Base-by-base conservation (phyloP, 2,888 invertebrate species). In the Synanthedon andrenaeformis region DNA sequence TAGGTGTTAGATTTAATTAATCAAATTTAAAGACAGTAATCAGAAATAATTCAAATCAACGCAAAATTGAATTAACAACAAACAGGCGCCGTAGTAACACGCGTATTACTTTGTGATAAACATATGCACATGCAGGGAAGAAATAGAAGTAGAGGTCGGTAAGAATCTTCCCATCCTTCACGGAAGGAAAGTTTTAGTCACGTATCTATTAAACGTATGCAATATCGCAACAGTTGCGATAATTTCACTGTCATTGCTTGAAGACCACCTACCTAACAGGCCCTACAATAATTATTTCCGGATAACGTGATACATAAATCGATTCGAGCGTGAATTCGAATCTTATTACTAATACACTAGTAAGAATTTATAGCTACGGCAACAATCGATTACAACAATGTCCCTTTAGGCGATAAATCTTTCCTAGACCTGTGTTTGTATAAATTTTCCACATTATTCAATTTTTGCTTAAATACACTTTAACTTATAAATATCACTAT, bases 231-330 rank as follows among this genome's bases (percentile, higher is more conserved):
- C 66, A 63, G 60, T 65, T 63, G 62, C 72, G 72, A 74, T 74
- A 74, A 74, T 74, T 70, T 70, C 64, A 63, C 69, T 73, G 72
- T 74, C 74, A 66, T 71, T 71, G 61, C 62, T 45, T 66, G 68
- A 67, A 65, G 62, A 69, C 64, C 63, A 62, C 59, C 58, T 45
- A 62, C 59, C 58, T 45, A 45, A 54, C 53, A 45, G n/a, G 53
- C 51, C 17, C 49, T 49, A 11, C 48, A 63, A 67, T 79, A 75
- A 78, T 74, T 71, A 71, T 78, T 79, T 78, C 79, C 76, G 68
- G 67, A 64, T 53, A 57, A 71, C 74, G 69, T 74, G 75, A 74
- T 69, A 67, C 71, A 78, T 79, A 77, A 81, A 79, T 78, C 73
- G 72, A 74, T 71, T 67, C 62, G 66, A 69, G 65, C 69, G 68